Percentiles rank a stretch among this genome's conserved stretches.
These are phyloP conservation scores for Allophyes oxyacanthae DNA, from an alignment of 2,888 invertebrate genomes.

Conservation along the genomic window DNA sequence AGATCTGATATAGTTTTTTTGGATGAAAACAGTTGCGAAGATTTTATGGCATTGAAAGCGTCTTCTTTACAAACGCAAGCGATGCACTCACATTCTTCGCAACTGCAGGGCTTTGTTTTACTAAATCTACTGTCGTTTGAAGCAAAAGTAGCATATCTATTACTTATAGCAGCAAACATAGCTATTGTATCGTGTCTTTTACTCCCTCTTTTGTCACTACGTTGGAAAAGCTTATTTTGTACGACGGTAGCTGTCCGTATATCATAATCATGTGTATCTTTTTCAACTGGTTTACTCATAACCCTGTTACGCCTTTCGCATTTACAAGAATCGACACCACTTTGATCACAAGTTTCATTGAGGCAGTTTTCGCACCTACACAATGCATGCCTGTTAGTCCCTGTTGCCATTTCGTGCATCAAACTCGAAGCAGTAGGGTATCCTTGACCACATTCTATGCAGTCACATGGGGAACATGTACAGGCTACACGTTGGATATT, in stretches of 20 bases:
- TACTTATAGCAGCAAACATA: conserved; percentile 61
- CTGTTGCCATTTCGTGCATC: conserved; percentile 67
- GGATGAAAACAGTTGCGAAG: conserved; percentile 24
- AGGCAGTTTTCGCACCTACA: conserved; percentile 68
- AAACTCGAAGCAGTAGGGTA: conserved; percentile 54
- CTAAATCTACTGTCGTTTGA: conserved; percentile 3
- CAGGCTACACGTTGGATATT: conserved; percentile 57
- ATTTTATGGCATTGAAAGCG: conserved; percentile 33
- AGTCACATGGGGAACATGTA: conserved; percentile 73
- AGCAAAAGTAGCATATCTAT: conserved; percentile 12
- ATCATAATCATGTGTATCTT: conserved; percentile 67
- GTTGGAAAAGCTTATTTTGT: conserved; percentile 21
- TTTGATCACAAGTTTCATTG: conserved; percentile 64
- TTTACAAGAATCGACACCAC: conserved; percentile 61
- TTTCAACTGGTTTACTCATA: conserved; percentile 67
- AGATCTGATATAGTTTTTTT: conserved; percentile 5
- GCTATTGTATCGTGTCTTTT: conserved; percentile 55
- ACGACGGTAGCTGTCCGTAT: conserved; percentile 58
- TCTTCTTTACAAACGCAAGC: conserved; percentile 57
- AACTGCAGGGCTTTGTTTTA: conserved; percentile 49
- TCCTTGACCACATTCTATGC: conserved; percentile 63
- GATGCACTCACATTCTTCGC: conserved; percentile 66
- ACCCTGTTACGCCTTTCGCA: conserved; percentile 64
- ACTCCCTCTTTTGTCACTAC: conserved; percentile 20
- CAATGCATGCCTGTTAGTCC: conserved; percentile 58